A percentile compares a stretch with the other conserved stretches of the same genome.
Conservation (phyloP, 2,113 vertebrate species). For the Benitochromis conjunctus region DNA sequence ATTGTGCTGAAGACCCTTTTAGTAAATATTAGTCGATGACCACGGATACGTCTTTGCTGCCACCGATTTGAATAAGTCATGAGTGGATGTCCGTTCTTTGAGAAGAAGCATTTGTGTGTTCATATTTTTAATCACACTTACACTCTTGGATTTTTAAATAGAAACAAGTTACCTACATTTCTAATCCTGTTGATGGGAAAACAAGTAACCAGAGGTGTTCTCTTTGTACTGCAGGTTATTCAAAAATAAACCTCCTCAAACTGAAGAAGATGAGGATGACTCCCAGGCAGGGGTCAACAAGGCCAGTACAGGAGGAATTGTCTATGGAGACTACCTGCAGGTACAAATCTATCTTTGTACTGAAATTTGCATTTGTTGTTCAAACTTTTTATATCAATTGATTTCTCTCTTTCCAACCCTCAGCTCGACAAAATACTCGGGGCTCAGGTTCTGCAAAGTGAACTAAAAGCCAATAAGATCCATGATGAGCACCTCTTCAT, state of each 20-base stretch:
- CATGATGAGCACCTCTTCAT: constrained; percentile 98
- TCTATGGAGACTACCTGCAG: constrained; percentile 90
- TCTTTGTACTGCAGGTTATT: constrained; percentile 71
- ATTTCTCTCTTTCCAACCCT: constrained; percentile 19
- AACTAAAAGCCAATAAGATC: constrained; percentile 88
- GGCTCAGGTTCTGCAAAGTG: constrained; percentile 91
- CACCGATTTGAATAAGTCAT: constrained; percentile 62
- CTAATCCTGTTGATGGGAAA: background rate
- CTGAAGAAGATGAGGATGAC: constrained; percentile 72
- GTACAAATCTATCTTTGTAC: constrained; percentile 63
- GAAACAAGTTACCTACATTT: background rate
- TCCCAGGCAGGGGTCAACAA: constrained; percentile 85
- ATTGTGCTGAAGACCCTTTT: background rate
- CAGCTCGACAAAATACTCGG: constrained; percentile 89
- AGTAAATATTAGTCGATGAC: background rate
- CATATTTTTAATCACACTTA: background rate
- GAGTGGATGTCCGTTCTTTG: constrained; percentile 86
- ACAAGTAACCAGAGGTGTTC: background rate
- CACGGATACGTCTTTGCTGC: background rate
- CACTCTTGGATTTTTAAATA: background rate
- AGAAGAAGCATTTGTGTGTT: constrained; percentile 82
- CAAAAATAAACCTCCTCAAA: constrained; percentile 69
- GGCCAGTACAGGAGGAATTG: constrained; percentile 84
- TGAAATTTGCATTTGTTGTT: background rate
- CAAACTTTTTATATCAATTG: background rate